Evolutionary conservation across 2,888 invertebrate genomes (phyloP).

Genomic region (Dione juno): DNA sequence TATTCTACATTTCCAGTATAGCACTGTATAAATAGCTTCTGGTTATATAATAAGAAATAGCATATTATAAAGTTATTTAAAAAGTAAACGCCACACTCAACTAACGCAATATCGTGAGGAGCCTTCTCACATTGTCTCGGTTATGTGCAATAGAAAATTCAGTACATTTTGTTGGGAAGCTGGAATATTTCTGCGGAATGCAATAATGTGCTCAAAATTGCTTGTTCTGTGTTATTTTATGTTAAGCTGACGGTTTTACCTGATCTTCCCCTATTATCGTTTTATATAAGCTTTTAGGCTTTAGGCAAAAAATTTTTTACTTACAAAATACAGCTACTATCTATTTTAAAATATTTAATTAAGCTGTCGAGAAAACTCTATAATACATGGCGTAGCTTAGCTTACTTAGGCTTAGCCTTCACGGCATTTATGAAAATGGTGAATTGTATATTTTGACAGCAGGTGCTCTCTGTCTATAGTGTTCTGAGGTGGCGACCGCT

Average conservation of each 20-base stretch:
- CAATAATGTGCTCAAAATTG: conserved; percentile 37
- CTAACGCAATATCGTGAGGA: conserved; percentile 11
- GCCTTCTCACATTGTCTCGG: conserved; percentile 25
- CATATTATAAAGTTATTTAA: conserved; percentile 24
- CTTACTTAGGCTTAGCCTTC: too few species aligned
- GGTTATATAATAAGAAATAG: conserved; percentile 2
- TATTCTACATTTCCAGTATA: conserved; percentile 1
- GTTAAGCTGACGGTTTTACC: neutral
- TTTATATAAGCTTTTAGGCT: too few species aligned
- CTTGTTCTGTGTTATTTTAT: conserved; percentile 19
- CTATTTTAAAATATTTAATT: too few species aligned
- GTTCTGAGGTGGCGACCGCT: too few species aligned
- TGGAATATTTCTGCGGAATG: conserved; percentile 34
- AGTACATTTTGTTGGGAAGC: conserved; percentile 21
- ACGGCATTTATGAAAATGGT: too few species aligned
- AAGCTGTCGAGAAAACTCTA: too few species aligned
- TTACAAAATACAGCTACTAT: too few species aligned
- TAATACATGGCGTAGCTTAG: too few species aligned
- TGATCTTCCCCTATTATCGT: neutral
- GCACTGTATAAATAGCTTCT: neutral
- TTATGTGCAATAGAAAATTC: conserved; percentile 29
- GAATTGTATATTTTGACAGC: too few species aligned
- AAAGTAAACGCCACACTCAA: conserved; percentile 11
- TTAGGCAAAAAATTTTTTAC: too few species aligned
- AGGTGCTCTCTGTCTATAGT: too few species aligned